Conservation (phyloP, 1,140 invertebrate genomes). For the Anoplophora glabripennis region DNA sequence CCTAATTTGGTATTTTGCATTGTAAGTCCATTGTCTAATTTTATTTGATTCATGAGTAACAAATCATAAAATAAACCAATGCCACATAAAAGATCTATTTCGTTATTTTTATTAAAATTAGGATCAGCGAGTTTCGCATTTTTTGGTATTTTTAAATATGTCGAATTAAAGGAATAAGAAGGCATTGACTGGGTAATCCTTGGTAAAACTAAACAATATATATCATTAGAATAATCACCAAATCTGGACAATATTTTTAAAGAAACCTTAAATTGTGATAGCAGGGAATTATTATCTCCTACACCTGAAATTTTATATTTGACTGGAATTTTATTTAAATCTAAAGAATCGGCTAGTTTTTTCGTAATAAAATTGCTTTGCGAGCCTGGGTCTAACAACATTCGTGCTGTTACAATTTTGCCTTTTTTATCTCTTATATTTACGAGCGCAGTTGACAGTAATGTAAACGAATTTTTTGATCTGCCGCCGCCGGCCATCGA, state of each 20-base stretch:
- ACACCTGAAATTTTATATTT: background rate
- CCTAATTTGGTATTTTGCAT: constrained; percentile 16
- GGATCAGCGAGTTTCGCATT: background rate
- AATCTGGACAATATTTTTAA: background rate
- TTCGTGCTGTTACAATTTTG: background rate
- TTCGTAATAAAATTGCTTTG: too few relatives aligned
- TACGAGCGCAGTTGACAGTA: constrained; percentile 14
- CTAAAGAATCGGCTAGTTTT: too few relatives aligned
- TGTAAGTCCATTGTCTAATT: background rate
- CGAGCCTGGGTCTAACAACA: too few relatives aligned
- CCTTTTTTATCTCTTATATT: constrained; percentile 5
- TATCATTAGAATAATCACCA: too few relatives aligned
- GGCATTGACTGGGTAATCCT: background rate
- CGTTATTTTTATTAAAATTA: background rate
- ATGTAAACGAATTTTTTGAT: background rate
- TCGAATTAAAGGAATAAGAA: constrained; percentile 1
- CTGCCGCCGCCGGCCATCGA: too few relatives aligned
- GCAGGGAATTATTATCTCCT: background rate
- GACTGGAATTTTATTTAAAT: background rate
- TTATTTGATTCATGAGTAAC: constrained; percentile 4
- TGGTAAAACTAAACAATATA: too few relatives aligned
- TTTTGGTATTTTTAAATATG: constrained; percentile 12
- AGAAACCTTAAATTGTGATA: background rate
- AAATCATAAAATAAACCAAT: constrained; percentile 10
- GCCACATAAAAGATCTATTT: constrained; percentile 8